Percentiles rank a stretch among this genome's conserved stretches.
Evolutionary conservation across 2,113 vertebrate species (phyloP).

Genomic region (Alligator sinensis): DNA sequence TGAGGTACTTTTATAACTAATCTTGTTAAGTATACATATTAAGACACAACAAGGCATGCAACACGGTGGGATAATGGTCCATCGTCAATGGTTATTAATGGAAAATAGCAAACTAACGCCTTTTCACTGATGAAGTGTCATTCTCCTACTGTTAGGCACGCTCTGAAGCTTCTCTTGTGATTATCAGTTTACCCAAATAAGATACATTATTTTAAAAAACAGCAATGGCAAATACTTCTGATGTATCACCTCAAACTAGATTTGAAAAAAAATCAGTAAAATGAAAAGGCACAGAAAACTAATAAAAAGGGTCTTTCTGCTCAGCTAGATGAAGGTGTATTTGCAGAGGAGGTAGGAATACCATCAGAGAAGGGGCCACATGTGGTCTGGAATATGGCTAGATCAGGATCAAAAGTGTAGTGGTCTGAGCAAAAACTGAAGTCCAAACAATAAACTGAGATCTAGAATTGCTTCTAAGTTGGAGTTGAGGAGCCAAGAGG

Average conservation of each 20-base stretch:
- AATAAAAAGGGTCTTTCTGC: accelerated
- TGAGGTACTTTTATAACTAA: neutral
- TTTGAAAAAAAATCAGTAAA: accelerated
- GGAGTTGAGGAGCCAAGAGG: no score
- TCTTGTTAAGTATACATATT: neutral
- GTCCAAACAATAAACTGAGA: no score
- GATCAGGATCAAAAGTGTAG: no score
- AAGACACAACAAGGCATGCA: neutral
- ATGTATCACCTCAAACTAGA: accelerated
- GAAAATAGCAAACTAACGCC: neutral
- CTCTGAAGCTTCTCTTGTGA: neutral
- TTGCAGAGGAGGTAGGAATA: neutral
- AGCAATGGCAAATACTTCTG: neutral
- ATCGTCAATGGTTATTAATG: neutral
- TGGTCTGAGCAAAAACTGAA: no score
- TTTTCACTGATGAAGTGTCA: neutral
- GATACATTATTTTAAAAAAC: neutral
- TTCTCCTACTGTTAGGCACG: neutral
- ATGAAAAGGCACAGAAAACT: accelerated
- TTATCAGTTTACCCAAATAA: neutral
- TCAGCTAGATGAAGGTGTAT: accelerated
- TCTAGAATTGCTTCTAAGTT: no score
- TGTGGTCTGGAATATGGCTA: neutral
- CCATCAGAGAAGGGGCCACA: accelerated
- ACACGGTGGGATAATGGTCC: neutral